A percentile compares a stretch with the other conserved stretches of the same genome.
These are phyloP conservation scores for Scaptomyza parva DNA, from an alignment of 2,888 invertebrate species.

Conservation along the genomic window DNA sequence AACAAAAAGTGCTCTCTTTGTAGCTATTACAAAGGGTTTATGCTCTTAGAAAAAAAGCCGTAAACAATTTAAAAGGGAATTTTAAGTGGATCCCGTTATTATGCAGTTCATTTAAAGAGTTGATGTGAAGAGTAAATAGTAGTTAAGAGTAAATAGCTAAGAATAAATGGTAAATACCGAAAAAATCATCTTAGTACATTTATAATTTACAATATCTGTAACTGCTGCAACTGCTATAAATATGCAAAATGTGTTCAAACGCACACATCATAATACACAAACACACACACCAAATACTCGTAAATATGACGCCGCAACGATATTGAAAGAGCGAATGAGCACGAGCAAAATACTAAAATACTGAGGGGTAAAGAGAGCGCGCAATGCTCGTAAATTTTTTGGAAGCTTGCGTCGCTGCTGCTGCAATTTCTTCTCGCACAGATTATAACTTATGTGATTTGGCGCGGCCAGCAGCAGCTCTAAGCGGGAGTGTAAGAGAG, in stretches of 20 bases:
- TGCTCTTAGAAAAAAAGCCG: neutral
- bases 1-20: neutral
- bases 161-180: neutral
- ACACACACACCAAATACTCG: constrained; percentile 26
- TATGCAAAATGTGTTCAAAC: constrained; percentile 44
- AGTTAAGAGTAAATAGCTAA: no score
- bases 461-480: constrained; percentile 6
- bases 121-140: neutral
- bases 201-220: constrained; percentile 45
- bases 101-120: neutral
- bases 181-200: constrained; percentile 39
- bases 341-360: neutral
- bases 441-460: constrained; percentile 68
- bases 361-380: constrained; percentile 17
- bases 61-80: neutral
- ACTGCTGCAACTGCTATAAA: constrained; percentile 29
- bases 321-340: constrained; percentile 36
- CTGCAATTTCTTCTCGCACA: constrained; percentile 58
- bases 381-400: constrained; percentile 57
- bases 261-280: constrained; percentile 3
- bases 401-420: constrained; percentile 22
- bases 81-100: neutral
- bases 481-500: constrained; percentile 7
- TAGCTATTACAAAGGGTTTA: neutral
- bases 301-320: constrained; percentile 53